Evolutionary conservation across 2,797 vertebrate genomes (phyloP).

Genomic region (Rousettus madagascariensis): DNA sequence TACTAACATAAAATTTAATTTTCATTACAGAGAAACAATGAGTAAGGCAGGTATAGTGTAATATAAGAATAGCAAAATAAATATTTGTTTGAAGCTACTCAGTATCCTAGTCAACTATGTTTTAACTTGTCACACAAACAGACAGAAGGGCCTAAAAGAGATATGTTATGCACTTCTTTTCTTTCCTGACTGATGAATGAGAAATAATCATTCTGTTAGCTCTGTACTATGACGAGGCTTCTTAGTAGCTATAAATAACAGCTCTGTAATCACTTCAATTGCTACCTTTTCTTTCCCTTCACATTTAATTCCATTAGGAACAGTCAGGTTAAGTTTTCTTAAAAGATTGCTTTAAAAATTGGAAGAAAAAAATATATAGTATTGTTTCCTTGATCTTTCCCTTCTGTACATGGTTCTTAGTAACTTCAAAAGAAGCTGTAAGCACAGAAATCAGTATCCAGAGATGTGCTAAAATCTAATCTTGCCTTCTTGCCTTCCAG

Average conservation of each 20-base stretch:
- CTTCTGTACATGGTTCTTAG: not conserved
- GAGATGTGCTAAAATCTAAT: slow-evolving; percentile 24
- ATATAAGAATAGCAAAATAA: not conserved
- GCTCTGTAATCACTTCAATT: slow-evolving; percentile 54
- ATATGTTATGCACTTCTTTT: not conserved
- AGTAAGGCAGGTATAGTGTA: not conserved
- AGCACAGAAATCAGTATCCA: slow-evolving; percentile 10
- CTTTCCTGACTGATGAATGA: slow-evolving; percentile 20
- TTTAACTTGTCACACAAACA: slow-evolving; percentile 22
- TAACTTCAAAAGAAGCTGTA: slow-evolving; percentile 38
- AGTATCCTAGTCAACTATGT: not conserved
- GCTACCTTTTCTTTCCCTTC: slow-evolving; percentile 52
- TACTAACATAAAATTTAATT: slow-evolving; percentile 7
- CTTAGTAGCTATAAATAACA: slow-evolving; percentile 64
- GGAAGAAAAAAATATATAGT: slow-evolving; percentile 12
- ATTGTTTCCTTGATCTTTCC: slow-evolving; percentile 1
- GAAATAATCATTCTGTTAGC: slow-evolving; percentile 46
- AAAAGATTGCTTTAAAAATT: not conserved
- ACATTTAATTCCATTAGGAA: slow-evolving; percentile 63
- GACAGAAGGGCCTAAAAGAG: not conserved
- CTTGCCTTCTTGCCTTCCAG: slow-evolving; percentile 43
- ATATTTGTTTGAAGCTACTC: not conserved
- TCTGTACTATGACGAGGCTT: slow-evolving; percentile 35
- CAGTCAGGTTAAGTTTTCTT: slow-evolving; percentile 50
- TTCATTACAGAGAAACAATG: not conserved